Evolutionary conservation across 1,140 invertebrate genomes (phyloP).

Genomic region (Drosophila erecta): DNA sequence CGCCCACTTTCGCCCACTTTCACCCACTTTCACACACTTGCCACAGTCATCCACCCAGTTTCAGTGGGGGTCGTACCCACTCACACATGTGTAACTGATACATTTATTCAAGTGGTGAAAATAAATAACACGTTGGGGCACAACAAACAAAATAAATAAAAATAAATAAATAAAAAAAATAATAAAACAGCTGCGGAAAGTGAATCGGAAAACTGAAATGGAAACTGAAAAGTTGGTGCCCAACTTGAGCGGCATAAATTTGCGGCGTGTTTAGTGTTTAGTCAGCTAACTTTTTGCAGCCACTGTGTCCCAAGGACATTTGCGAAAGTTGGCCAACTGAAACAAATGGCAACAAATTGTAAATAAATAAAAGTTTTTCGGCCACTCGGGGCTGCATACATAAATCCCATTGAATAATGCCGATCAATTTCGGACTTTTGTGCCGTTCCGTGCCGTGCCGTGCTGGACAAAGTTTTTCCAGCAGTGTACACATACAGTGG

Average conservation of each 20-base stretch:
- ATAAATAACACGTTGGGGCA: constrained; percentile 23
- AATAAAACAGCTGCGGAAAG: not conserved
- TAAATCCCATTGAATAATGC: constrained; percentile 52
- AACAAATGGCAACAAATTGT: constrained; percentile 64
- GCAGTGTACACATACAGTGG: not conserved
- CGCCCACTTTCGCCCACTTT: constrained; percentile 2
- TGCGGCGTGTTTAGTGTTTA: constrained; percentile 37
- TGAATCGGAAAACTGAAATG: constrained; percentile 2
- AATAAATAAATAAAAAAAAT: not conserved
- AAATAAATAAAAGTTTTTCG: constrained; percentile 57
- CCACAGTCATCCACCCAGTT: not conserved
- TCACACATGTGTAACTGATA: constrained; percentile 18
- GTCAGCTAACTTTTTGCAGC: constrained; percentile 41
- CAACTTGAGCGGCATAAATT: constrained; percentile 44
- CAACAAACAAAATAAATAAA: not conserved
- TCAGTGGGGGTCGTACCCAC: constrained; percentile 21
- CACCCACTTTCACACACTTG: not conserved
- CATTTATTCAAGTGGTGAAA: constrained; percentile 43
- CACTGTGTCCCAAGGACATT: constrained; percentile 32
- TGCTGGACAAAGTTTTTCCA: constrained; percentile 26
- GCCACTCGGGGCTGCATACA: constrained; percentile 14
- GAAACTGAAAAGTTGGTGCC: constrained; percentile 38
- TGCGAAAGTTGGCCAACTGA: constrained; percentile 32
- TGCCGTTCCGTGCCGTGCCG: not conserved
- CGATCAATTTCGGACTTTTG: constrained; percentile 15